Percentiles rank a stretch among this genome's conserved stretches.
Evolutionary conservation across 2,113 vertebrate species (phyloP).

Genomic region (Chinchilla lanigera): DNA sequence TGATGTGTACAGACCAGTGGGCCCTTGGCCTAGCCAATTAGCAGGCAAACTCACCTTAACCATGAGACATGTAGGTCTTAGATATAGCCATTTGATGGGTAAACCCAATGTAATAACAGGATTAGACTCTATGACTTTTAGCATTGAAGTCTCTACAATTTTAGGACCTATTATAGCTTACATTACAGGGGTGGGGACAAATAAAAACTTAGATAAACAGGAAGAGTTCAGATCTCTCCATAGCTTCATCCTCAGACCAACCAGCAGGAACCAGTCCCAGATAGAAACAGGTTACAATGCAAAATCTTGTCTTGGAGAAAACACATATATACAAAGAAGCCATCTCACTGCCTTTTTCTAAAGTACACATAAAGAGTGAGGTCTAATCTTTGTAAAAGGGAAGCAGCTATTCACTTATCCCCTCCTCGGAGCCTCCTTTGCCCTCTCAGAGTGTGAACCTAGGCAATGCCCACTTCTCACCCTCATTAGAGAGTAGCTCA

Average conservation of each 20-base stretch:
- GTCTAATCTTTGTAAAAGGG: fast-evolving
- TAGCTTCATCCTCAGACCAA: background rate
- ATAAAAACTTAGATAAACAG: background rate
- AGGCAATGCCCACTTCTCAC: background rate
- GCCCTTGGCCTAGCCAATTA: background rate
- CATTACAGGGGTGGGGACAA: no score
- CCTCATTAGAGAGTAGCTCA: background rate
- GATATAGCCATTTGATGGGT: background rate
- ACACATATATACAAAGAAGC: background rate
- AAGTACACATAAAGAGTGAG: background rate
- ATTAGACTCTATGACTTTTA: background rate
- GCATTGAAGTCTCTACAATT: background rate
- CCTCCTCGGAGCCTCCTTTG: background rate
- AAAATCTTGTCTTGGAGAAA: background rate
- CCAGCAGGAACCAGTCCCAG: background rate
- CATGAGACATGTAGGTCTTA: background rate
- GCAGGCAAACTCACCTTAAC: background rate
- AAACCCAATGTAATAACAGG: background rate
- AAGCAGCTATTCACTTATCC: background rate
- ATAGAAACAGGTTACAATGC: background rate
- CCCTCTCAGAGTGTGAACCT: background rate
- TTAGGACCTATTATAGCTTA: background rate
- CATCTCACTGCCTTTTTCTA: background rate
- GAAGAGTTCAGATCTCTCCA: background rate
- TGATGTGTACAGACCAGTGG: background rate